These are phyloP conservation scores for Polypterus bichir DNA, from an alignment of 2,113 vertebrate species.

Conservation along the genomic window DNA sequence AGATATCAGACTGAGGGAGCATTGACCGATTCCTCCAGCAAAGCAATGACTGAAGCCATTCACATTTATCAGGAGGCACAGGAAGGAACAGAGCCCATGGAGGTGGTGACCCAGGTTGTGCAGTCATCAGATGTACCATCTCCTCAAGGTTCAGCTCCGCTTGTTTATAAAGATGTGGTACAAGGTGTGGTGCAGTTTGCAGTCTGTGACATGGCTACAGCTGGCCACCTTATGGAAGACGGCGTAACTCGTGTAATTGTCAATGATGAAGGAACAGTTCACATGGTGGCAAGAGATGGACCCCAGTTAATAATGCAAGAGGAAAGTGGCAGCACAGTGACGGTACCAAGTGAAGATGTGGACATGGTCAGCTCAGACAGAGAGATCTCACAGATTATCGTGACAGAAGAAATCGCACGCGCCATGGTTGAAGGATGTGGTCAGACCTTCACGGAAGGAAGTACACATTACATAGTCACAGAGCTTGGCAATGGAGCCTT, in stretches of 20 bases:
- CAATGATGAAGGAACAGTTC: slow-evolving; percentile 72
- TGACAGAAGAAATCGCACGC: slow-evolving; percentile 53
- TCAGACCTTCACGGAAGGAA: slow-evolving; percentile 40
- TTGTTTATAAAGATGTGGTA: slow-evolving; percentile 60
- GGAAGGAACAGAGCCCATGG: slow-evolving; percentile 42
- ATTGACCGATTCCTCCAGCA: slow-evolving; percentile 21
- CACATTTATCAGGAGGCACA: slow-evolving; percentile 46
- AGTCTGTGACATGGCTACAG: slow-evolving; percentile 49
- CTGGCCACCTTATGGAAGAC: slow-evolving; percentile 75
- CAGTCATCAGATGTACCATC: slow-evolving; percentile 39
- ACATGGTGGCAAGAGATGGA: slow-evolving; percentile 58
- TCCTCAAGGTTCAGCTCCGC: slow-evolving; percentile 45
- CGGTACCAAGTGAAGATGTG: slow-evolving; percentile 36
- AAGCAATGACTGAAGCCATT: slow-evolving; percentile 26
- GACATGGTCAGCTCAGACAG: slow-evolving; percentile 43
- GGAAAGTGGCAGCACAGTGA: slow-evolving; percentile 32
- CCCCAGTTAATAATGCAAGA: slow-evolving; percentile 61
- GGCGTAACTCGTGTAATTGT: slow-evolving; percentile 86
- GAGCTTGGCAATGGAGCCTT: slow-evolving; percentile 66
- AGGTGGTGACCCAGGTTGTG: slow-evolving; percentile 47
- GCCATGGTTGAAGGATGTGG: slow-evolving; percentile 49
- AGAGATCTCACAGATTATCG: slow-evolving; percentile 59
- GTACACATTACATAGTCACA: slow-evolving; percentile 89
- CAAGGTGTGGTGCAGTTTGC: slow-evolving; percentile 87
- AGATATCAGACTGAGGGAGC: slow-evolving; percentile 16